Percentiles rank a stretch among this genome's conserved stretches.
Evolutionary conservation across 2,113 vertebrate genomes (phyloP).

Genomic region (Murina feae): DNA sequence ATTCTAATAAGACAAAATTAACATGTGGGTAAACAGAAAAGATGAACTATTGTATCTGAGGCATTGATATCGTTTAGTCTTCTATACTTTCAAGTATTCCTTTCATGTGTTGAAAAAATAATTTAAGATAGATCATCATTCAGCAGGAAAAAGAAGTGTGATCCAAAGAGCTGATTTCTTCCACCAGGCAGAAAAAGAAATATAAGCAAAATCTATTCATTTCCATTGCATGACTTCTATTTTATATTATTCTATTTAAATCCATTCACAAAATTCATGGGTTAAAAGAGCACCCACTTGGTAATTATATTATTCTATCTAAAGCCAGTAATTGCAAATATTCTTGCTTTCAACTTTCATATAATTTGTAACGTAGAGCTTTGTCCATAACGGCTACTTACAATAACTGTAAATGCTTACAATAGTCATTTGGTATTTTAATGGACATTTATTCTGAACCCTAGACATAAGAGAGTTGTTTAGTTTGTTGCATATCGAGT

Average conservation of each 20-base stretch:
- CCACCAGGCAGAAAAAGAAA: slow-evolving; percentile 74
- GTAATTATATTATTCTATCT: slow-evolving; percentile 51
- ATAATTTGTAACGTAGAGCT: slow-evolving; percentile 58
- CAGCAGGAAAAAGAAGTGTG: slow-evolving; percentile 59
- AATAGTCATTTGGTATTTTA: slow-evolving; percentile 64
- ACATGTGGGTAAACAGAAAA: neutral
- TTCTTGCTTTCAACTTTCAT: slow-evolving; percentile 55
- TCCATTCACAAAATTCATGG: slow-evolving; percentile 63
- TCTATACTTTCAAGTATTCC: slow-evolving; percentile 59
- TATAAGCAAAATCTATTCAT: slow-evolving; percentile 64
- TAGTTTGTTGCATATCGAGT: slow-evolving; percentile 76
- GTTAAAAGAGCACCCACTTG: slow-evolving; percentile 55
- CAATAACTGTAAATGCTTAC: slow-evolving; percentile 51
- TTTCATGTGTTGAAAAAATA: neutral
- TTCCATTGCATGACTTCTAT: slow-evolving; percentile 58
- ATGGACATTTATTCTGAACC: slow-evolving; percentile 52
- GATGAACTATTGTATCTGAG: neutral
- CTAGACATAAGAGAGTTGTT: slow-evolving; percentile 54
- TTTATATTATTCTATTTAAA: slow-evolving; percentile 59
- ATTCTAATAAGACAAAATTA: slow-evolving; percentile 37
- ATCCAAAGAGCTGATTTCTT: slow-evolving; percentile 73
- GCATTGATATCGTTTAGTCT: neutral
- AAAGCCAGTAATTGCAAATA: slow-evolving; percentile 58
- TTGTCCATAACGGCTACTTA: slow-evolving; percentile 65
- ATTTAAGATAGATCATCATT: slow-evolving; percentile 52